Evolutionary conservation across 2,797 vertebrate genomes (phyloP).

Genomic region (Psittacula derbiana): DNA sequence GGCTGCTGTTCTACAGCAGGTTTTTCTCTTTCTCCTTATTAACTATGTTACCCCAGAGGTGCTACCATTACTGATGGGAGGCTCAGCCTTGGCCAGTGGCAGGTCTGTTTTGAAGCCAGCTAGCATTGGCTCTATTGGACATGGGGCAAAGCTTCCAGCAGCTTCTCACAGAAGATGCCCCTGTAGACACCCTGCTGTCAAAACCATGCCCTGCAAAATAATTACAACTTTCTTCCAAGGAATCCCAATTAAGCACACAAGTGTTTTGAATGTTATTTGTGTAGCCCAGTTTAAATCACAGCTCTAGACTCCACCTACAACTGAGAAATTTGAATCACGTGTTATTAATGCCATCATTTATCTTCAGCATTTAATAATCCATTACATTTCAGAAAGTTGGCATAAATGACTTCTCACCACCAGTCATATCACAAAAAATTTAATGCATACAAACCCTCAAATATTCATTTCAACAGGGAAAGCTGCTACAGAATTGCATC

Average conservation of each 20-base stretch:
- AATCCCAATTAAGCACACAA: background rate
- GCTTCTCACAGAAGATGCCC: background rate
- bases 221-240: background rate
- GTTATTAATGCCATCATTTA: background rate
- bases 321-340: background rate
- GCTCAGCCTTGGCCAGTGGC: background rate
- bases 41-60: background rate
- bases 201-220: background rate
- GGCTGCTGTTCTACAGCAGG: background rate
- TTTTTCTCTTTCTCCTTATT: background rate
- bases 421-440: conserved; percentile 28
- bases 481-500: conserved; percentile 56
- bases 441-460: conserved; percentile 49
- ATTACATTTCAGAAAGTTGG: background rate
- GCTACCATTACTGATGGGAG: background rate
- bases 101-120: background rate
- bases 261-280: background rate
- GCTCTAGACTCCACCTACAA: background rate
- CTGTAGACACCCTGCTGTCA: fast-evolving
- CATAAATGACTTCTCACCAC: background rate
- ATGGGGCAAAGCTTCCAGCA: background rate
- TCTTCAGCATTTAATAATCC: background rate
- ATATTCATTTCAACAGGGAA: conserved; percentile 34
- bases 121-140: fast-evolving
- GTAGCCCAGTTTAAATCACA: background rate